Base-by-base conservation (phyloP, 2,888 invertebrate species). In the Sialis lutaria region DNA sequence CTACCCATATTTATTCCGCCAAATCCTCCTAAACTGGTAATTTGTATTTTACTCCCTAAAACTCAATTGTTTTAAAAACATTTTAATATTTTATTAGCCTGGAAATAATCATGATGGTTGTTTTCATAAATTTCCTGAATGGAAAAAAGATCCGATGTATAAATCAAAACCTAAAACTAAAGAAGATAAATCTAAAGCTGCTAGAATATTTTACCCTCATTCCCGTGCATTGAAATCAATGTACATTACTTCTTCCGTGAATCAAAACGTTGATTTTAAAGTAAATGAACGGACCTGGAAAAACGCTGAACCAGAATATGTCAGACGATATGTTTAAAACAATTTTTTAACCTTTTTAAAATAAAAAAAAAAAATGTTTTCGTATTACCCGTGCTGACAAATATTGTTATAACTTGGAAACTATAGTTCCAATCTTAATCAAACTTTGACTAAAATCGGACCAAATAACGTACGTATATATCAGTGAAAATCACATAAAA, bases 11-110 rank as follows among this genome's bases (percentile, higher is more conserved):
- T 49, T 32, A 53, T 59, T 9, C 64, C 64, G 1, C 57, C 55
- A 8, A 64, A 64, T 4, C 63, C 62, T 5, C 54, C 54, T 4
- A 65, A 65, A 60, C 54, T 51, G 60, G 64, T 61, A 55, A 50
- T 7, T 42, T 22, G 13, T 10, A 45, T 47, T 41, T 30, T 13
- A 9, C 33, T 37, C 7, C 6, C 6, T 37, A 8, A 37, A 37
- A 37, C 4, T 7, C 7, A 7, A 5, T 37, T 8, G 12, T 6
- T 37, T 10, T 34, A 35, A 10, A 37, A 5, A 37, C 1, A 12
- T 37, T 37, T 8, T 37, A 7, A 22, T 22, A 22, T 22, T 22
- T 22, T 37, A 10, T 7, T 7, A 42, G 42, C 42, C 42, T 22
- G 42, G 42, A n/a, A 42, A 42, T 22, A 42, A 42, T 6, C 42